Conservation (phyloP, 2,113 vertebrate genomes). For the Rhipidura dahli region DNA sequence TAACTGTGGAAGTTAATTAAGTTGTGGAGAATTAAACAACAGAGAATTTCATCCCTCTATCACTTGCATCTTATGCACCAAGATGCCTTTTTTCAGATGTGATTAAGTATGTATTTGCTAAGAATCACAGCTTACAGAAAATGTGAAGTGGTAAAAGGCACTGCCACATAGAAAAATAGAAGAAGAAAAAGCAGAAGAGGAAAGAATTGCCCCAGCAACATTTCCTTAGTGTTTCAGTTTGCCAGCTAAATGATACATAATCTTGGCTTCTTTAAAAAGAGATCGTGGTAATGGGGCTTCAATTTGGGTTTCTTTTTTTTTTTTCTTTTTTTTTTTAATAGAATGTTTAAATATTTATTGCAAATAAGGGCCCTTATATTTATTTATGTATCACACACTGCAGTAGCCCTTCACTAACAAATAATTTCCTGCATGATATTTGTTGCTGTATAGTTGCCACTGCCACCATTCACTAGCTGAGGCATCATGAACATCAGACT, state of each 20-base stretch:
- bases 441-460: background rate
- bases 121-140: background rate
- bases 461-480: background rate
- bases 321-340: background rate
- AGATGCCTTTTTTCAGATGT: background rate
- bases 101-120: background rate
- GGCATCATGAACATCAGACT: background rate
- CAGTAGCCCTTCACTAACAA: background rate
- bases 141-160: background rate
- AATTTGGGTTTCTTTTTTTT: background rate
- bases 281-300: background rate
- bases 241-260: background rate
- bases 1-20: background rate
- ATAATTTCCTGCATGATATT: background rate
- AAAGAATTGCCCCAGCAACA: background rate
- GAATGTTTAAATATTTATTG: constrained; percentile 23
- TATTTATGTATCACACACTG: background rate
- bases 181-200: background rate
- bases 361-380: background rate
- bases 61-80: background rate
- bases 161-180: background rate
- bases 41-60: background rate
- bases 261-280: background rate
- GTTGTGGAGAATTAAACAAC: background rate
- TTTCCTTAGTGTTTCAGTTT: background rate